Evolutionary conservation across 2,888 invertebrate genomes (phyloP).

Genomic region (Leuctra nigra): DNA sequence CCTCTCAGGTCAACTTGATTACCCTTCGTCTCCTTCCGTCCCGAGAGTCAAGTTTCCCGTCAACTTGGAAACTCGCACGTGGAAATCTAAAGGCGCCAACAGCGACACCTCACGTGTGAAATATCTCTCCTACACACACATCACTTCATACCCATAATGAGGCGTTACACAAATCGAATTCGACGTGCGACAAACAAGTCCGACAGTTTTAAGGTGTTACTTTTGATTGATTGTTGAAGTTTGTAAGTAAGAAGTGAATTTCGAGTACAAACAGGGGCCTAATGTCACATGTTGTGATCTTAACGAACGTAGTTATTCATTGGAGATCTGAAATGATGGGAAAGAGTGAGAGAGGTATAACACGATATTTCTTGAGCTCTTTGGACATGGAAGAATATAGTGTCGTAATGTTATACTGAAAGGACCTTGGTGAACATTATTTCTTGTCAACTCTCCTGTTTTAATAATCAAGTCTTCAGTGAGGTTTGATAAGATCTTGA

Average conservation of each 20-base stretch:
- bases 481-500: neutral
- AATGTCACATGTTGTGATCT: neutral
- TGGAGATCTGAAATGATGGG: neutral
- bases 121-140: too few species aligned
- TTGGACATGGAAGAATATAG: neutral
- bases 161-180: neutral
- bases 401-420: neutral
- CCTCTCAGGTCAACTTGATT: too few species aligned
- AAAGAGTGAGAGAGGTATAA: neutral
- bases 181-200: neutral
- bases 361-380: neutral
- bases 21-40: too few species aligned
- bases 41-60: too few species aligned
- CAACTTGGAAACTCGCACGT: too few species aligned
- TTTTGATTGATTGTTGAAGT: neutral
- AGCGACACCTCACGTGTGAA: neutral
- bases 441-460: conserved; percentile 2
- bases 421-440: conserved; percentile 2
- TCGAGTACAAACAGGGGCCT: neutral
- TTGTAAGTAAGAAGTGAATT: neutral
- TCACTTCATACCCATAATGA: neutral
- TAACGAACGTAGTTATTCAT: neutral
- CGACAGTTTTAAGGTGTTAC: neutral
- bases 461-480: conserved; percentile 5
- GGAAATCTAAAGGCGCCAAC: neutral